Base-by-base conservation (phyloP, 2,888 invertebrate species). In the Habrosyne pyritoides region DNA sequence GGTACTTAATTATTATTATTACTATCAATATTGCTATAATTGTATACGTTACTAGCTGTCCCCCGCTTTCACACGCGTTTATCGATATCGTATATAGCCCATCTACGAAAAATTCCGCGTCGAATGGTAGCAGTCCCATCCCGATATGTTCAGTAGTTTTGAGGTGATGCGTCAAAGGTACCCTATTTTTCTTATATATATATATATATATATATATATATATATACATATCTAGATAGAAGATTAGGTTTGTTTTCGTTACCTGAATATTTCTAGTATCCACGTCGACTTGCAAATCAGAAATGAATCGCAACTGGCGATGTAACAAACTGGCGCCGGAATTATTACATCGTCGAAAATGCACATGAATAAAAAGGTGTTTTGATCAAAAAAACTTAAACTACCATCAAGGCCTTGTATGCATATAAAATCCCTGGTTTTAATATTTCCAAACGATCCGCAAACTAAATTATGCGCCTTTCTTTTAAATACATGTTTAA, bases 331-430 rank as follows among this genome's bases (percentile, higher is more conserved):
- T 0, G 98, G 97, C 18, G 96, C 96, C 0, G 99, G 99, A 57
- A 98, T 91, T 53, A 98, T 90, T 59, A 96, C 95, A 55, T 96
- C 96, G 1, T 96, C 96, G 66, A 99, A 93, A 67, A 95, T 94
- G 61, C 98, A 96, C 74, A 95, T 95, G 80, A 98, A 98, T 14
- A 96, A 94, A 80, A 96, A 97, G 54, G 96, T 95, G 85, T 99
- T 99, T 88, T 98, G 98, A 81, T 99, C 99, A 83, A 96, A 99
- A 81, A 99, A 97, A 55, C 96, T 95, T 18, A 99, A 84, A 53
- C 96, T 95, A 12, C 99, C 98, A 86, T 99, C 98, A 71, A 99
- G 87, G 30, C 97, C 97, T 79, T 98, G 98, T 21, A 99, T 95
- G 80, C 98, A 98, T 57, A 98, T 93, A 72, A 98, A 97, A 83